phyloP scores from a whole-genome alignment of 2,797 vertebrate genomes.

The Sylvilagus floridanus region DNA sequence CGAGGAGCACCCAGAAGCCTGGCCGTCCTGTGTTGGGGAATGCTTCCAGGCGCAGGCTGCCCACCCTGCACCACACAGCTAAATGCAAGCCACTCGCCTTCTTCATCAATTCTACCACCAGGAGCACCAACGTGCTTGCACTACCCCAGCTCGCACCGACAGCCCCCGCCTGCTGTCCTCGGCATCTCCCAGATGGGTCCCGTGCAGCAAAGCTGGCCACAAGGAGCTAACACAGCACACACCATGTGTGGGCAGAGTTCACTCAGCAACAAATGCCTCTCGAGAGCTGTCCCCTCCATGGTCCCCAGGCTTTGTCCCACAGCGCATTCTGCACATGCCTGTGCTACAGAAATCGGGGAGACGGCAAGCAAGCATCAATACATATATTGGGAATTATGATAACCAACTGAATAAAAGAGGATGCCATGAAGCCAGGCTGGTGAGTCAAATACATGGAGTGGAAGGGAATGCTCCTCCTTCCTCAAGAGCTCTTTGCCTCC shows the following conservation, averaged over 20 bases:
- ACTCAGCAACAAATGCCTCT: neutral
- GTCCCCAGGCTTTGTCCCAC: neutral
- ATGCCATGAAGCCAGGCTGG: neutral
- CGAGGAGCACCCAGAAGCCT: neutral
- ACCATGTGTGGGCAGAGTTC: accelerated
- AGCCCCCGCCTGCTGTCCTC: accelerated
- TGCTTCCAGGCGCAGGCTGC: neutral
- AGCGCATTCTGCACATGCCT: accelerated
- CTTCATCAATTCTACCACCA: too few relatives aligned
- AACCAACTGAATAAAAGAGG: neutral
- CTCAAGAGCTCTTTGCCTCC: neutral
- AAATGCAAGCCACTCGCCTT: accelerated
- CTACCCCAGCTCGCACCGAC: accelerated
- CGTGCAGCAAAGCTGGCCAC: too few relatives aligned
- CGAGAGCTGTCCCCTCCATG: neutral
- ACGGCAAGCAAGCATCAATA: neutral
- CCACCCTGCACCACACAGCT: neutral
- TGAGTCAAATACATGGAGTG: accelerated
- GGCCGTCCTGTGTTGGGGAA: neutral
- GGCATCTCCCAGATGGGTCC: neutral
- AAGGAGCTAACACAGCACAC: accelerated
- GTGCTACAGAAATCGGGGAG: accelerated
- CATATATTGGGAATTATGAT: neutral
- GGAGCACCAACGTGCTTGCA: neutral
- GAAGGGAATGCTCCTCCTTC: too few relatives aligned